Conservation (phyloP, 2,888 invertebrate species). For the Malacosoma neustria region DNA sequence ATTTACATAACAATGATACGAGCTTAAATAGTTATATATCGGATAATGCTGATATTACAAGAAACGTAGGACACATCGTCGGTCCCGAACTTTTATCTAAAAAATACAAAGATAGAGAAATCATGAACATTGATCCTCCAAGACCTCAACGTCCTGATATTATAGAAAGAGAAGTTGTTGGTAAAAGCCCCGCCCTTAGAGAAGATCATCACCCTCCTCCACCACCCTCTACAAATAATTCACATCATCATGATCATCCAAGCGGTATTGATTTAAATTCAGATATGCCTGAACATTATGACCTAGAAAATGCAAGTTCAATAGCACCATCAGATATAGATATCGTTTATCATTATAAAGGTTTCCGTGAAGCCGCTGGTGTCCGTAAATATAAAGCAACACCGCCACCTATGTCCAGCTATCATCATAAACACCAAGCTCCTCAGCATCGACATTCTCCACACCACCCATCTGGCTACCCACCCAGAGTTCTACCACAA, state of each 20-base stretch:
- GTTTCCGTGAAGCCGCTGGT: conserved; percentile 89
- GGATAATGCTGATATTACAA: conserved; percentile 82
- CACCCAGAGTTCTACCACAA: conserved; percentile 82
- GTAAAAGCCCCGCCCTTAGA: conserved; percentile 86
- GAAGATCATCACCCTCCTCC: conserved; percentile 87
- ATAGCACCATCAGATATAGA: conserved; percentile 98
- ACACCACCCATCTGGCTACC: conserved; percentile 83
- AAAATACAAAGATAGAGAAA: conserved; percentile 91
- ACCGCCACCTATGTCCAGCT: conserved; percentile 85
- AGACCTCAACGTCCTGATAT: conserved; percentile 94
- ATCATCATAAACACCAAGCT: conserved; percentile 84
- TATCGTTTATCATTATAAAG: conserved; percentile 97
- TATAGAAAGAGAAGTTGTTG: conserved; percentile 91
- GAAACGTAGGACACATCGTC: conserved; percentile 85
- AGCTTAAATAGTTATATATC: conserved; percentile 81
- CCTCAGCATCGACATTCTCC: conserved; percentile 86
- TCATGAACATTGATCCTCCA: conserved; percentile 80
- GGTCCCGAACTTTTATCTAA: conserved; percentile 91
- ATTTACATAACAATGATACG: conserved; percentile 81
- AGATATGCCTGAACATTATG: conserved; percentile 93
- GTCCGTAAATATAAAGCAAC: conserved; percentile 91
- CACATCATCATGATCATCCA: conserved; percentile 84
- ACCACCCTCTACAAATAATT: conserved; percentile 82
- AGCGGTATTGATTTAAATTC: conserved; percentile 83
- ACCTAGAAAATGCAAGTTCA: conserved; percentile 96